Percentiles rank a stretch among this genome's conserved stretches.
phyloP scores from a whole-genome alignment of 2,113 vertebrate genomes.

The Sceloporus tristichus region DNA sequence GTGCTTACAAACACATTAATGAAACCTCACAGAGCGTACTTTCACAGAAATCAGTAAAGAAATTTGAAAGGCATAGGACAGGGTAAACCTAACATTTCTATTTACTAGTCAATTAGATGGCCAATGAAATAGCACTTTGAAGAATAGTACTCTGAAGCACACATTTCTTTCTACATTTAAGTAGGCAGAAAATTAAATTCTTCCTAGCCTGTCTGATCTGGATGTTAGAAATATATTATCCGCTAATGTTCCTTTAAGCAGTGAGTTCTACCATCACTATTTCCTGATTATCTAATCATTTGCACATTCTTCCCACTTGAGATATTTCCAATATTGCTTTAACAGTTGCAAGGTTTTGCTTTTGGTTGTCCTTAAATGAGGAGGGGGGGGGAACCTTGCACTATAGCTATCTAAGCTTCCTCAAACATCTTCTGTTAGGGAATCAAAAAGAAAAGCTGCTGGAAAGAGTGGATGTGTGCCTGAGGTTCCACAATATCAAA shows the following conservation, averaged over 20 bases:
- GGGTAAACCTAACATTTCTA: constrained; percentile 12
- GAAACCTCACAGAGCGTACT: constrained; percentile 10
- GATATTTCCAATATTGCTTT: constrained; percentile 3
- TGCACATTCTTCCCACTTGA: background rate
- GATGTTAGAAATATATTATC: background rate
- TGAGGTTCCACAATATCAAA: background rate
- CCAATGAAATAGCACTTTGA: constrained; percentile 28
- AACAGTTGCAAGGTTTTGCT: background rate
- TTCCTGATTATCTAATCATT: background rate
- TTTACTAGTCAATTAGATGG: constrained; percentile 27
- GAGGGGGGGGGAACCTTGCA: background rate
- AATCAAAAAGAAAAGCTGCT: background rate
- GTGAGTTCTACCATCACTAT: constrained; percentile 8
- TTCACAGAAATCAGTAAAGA: constrained; percentile 11
- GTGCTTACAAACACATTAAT: background rate
- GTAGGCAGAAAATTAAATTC: constrained; percentile 48
- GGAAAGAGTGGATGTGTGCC: too few species aligned
- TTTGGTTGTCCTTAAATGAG: background rate
- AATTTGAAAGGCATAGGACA: background rate
- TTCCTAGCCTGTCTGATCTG: constrained; percentile 20
- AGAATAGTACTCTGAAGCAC: background rate
- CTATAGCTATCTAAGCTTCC: background rate
- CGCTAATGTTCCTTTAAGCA: background rate
- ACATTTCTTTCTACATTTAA: constrained; percentile 41
- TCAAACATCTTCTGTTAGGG: too few species aligned